phyloP scores from a whole-genome alignment of 1,140 invertebrate species.

The Periplaneta americana region DNA sequence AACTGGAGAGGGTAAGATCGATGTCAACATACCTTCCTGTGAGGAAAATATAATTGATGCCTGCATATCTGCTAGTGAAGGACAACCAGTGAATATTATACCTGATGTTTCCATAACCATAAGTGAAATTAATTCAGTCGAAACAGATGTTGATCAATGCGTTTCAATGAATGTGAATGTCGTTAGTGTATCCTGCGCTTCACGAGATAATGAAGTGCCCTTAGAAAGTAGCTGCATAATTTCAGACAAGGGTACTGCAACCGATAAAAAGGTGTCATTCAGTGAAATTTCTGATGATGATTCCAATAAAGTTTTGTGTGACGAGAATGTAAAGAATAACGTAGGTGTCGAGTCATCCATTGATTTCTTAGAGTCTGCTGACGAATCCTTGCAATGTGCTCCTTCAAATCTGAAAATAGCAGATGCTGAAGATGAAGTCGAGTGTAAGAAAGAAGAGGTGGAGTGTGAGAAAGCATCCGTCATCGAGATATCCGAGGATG shows the following conservation, averaged over 20 bases:
- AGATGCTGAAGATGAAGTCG: background rate
- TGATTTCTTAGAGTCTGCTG: no score
- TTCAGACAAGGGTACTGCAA: background rate
- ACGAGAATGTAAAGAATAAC: background rate
- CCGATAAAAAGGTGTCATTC: background rate
- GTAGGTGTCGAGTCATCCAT: no score
- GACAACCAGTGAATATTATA: no score
- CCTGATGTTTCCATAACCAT: background rate
- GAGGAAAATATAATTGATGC: background rate
- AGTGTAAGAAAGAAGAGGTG: background rate
- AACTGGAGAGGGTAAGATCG: no score
- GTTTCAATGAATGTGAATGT: no score
- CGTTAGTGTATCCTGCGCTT: no score
- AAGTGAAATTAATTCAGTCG: background rate
- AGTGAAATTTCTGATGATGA: background rate
- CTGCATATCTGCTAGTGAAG: no score
- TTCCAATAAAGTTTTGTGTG: no score
- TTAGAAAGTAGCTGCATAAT: background rate
- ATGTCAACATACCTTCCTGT: background rate
- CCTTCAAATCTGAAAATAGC: no score
- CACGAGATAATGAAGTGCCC: background rate
- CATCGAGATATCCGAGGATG: conserved; percentile 27
- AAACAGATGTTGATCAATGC: no score
- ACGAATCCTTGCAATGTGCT: no score
- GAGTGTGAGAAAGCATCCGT: background rate